Conservation (phyloP, 2,113 vertebrate species). For the Cololabis saira region DNA sequence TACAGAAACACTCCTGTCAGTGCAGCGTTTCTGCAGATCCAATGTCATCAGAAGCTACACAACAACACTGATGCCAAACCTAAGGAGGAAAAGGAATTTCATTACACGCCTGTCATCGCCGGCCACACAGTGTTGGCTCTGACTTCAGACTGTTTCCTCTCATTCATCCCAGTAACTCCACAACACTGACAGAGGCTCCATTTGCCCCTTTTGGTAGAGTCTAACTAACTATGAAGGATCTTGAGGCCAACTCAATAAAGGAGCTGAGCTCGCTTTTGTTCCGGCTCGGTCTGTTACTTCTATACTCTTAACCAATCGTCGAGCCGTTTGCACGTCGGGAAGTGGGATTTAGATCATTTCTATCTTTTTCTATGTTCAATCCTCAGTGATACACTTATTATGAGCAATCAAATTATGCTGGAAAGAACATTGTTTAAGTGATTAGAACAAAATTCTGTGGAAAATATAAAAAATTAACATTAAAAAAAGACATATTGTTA, state of each 20-base stretch:
- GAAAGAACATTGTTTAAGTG: background rate
- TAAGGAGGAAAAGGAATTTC: constrained; percentile 43
- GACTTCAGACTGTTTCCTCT: constrained; percentile 16
- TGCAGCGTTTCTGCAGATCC: constrained; percentile 5
- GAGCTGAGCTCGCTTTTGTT: constrained; percentile 6
- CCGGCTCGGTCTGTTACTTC: background rate
- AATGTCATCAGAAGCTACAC: constrained; percentile 19
- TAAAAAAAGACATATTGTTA: background rate
- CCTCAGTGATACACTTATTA: too few relatives aligned
- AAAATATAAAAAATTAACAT: background rate
- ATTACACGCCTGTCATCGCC: constrained; percentile 54
- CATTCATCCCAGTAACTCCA: constrained; percentile 26
- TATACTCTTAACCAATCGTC: background rate
- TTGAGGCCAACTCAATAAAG: constrained; percentile 24
- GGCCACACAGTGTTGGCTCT: constrained; percentile 13
- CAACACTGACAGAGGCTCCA: constrained; percentile 16
- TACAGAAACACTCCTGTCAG: constrained; percentile 6
- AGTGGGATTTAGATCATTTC: too few relatives aligned
- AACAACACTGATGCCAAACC: constrained; percentile 12
- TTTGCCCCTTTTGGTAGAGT: constrained; percentile 18
- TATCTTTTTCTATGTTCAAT: too few relatives aligned
- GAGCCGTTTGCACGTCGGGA: too few relatives aligned
- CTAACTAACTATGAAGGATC: constrained; percentile 17
- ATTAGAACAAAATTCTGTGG: too few relatives aligned
- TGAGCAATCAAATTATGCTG: background rate